Percentiles rank a stretch among this genome's conserved stretches.
Evolutionary conservation across 2,797 vertebrate genomes (phyloP).

Genomic region (Poeciliopsis presidionis): DNA sequence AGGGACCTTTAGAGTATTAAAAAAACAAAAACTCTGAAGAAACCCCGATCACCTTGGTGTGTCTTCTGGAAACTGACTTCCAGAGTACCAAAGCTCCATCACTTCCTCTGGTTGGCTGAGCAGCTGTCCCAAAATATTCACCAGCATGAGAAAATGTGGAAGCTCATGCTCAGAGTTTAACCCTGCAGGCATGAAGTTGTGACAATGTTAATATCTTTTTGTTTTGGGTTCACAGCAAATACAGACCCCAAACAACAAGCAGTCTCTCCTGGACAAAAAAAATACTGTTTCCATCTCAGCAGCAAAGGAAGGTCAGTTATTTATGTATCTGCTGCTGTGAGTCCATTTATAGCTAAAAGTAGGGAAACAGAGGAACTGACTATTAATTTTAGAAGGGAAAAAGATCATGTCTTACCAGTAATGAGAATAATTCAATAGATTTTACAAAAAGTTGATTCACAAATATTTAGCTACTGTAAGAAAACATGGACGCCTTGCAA

Average conservation of each 20-base stretch:
- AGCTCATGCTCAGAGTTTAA: slow-evolving; percentile 82
- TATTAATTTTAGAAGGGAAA: neutral
- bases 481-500: neutral
- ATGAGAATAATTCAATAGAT: neutral
- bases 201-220: neutral
- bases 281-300: neutral
- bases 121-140: slow-evolving; percentile 85
- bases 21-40: neutral
- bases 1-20: neutral
- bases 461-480: neutral
- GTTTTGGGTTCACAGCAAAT: neutral
- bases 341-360: neutral
- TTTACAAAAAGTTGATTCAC: neutral
- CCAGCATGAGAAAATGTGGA: slow-evolving; percentile 87
- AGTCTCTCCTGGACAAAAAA: neutral
- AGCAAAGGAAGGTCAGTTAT: neutral
- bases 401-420: neutral
- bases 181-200: slow-evolving; percentile 65
- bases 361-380: neutral
- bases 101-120: slow-evolving; percentile 83
- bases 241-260: neutral
- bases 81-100: slow-evolving; percentile 85
- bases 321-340: neutral
- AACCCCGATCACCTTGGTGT: slow-evolving; percentile 69
- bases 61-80: slow-evolving; percentile 78